Evolutionary conservation across 37 sponge, comb jelly and placozoan species (phyloP).

Genomic region (Ianthella basta): DNA sequence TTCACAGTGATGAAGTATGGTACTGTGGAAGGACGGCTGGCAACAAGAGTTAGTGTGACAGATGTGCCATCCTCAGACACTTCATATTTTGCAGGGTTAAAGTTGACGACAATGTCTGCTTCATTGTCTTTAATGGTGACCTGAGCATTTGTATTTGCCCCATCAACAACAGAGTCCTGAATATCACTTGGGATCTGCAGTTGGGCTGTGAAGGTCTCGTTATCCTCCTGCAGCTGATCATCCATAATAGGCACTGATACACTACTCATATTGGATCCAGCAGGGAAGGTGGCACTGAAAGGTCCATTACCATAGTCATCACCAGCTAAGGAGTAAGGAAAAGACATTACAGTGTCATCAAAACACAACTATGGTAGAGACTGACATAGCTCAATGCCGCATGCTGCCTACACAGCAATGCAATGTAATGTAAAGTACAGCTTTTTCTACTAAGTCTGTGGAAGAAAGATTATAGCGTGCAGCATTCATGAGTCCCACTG

Average conservation of each 20-base stretch:
- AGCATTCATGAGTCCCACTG: no score
- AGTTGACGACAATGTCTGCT: constrained; percentile 5
- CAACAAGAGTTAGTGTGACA: constrained; percentile 5
- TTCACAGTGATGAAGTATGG: background rate
- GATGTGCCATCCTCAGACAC: background rate
- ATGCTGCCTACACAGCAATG: no score
- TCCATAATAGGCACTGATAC: background rate
- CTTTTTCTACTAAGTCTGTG: no score
- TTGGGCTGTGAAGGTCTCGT: background rate
- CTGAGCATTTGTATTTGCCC: background rate
- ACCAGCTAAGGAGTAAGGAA: background rate
- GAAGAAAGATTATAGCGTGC: no score
- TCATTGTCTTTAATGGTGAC: constrained; percentile 30
- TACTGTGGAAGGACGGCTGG: background rate
- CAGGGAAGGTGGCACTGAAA: background rate
- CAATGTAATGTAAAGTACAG: no score
- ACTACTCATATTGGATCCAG: background rate
- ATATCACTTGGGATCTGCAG: background rate
- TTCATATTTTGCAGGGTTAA: background rate
- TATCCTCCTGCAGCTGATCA: background rate
- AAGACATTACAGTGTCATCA: no score
- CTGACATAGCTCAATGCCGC: no score
- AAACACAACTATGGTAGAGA: no score
- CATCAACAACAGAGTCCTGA: background rate
- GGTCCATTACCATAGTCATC: background rate